Conservation (phyloP, 1,140 invertebrate genomes). For the Radopholus similis region DNA sequence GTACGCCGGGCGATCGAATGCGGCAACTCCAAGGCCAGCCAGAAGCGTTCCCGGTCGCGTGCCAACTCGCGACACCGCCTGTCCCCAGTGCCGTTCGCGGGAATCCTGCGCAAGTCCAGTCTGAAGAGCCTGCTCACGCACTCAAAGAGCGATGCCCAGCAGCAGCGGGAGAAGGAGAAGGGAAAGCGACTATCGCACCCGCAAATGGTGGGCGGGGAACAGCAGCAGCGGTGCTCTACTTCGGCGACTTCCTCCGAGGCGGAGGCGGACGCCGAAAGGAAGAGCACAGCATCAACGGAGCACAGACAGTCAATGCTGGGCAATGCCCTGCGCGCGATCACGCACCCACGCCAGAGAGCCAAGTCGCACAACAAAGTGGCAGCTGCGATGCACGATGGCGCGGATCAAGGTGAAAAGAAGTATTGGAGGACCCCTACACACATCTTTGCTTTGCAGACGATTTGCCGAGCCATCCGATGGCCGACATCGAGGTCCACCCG, state of each 20-base stretch:
- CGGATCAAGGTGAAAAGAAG: too few species aligned
- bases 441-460: too few species aligned
- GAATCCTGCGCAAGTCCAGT: not conserved
- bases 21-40: not conserved
- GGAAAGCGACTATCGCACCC: too few species aligned
- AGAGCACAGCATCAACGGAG: not conserved
- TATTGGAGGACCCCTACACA: too few species aligned
- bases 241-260: too few species aligned
- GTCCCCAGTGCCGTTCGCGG: not conserved
- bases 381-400: too few species aligned
- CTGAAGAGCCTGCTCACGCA: not conserved
- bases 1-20: not conserved
- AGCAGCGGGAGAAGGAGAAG: not conserved
- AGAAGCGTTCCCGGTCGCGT: not conserved
- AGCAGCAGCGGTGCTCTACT: too few species aligned
- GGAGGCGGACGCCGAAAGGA: not conserved
- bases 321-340: not conserved
- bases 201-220: too few species aligned
- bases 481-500: too few species aligned
- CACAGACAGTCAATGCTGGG: not conserved
- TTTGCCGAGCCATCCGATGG: too few species aligned
- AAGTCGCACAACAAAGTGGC: too few species aligned
- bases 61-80: not conserved
- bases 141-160: not conserved
- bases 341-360: too few species aligned